Conservation (phyloP, 2,797 vertebrate species). For the Luscinia luscinia region DNA sequence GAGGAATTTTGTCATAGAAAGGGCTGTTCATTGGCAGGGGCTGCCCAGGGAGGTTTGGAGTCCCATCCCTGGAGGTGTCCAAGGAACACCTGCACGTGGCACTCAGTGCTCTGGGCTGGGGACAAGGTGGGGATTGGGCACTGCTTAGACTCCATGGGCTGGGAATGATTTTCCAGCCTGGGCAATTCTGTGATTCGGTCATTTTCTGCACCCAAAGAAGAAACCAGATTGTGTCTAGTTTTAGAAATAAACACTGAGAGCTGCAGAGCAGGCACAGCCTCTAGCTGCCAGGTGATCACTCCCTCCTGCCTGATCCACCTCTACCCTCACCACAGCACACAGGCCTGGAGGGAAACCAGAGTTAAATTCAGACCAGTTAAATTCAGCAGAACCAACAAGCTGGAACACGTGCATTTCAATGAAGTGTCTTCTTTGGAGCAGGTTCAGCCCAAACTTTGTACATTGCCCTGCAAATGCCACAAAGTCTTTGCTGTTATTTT, state of each 20-base stretch:
- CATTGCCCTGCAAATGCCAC: neutral
- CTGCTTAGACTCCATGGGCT: neutral
- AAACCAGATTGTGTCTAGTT: neutral
- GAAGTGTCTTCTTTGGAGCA: neutral
- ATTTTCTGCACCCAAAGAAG: neutral
- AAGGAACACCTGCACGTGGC: accelerated
- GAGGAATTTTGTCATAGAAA: neutral
- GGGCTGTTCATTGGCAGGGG: neutral
- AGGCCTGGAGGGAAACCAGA: neutral
- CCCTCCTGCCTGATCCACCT: neutral
- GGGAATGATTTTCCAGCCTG: neutral
- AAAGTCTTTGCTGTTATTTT: neutral
- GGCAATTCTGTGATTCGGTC: accelerated
- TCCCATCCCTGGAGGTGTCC: neutral
- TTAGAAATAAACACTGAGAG: neutral
- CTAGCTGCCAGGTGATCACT: neutral
- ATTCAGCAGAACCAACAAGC: neutral
- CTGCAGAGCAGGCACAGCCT: neutral
- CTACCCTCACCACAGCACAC: neutral
- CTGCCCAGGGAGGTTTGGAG: neutral
- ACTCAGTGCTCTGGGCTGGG: neutral
- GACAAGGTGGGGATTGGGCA: neutral
- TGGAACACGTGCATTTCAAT: neutral
- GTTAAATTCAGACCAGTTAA: neutral
- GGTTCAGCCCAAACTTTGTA: neutral